Percentiles rank a stretch among this genome's conserved stretches.
Conservation (phyloP, 2,888 invertebrate species). For the Polymixis lichenea region DNA sequence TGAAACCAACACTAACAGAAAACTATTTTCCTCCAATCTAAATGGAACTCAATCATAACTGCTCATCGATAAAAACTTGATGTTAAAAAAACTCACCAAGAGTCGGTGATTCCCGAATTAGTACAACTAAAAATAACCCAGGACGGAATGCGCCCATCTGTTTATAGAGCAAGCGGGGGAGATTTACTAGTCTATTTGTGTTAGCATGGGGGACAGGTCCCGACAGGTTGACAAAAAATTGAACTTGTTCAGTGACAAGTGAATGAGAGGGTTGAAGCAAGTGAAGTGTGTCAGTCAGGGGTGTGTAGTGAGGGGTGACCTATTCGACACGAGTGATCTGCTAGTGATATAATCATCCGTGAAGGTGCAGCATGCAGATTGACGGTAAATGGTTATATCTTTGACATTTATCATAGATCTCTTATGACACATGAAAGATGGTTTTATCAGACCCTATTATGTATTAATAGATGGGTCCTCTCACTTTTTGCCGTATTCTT, state of each 20-base stretch:
- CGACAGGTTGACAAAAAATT: constrained; percentile 80
- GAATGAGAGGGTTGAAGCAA: constrained; percentile 66
- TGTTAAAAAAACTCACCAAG: constrained; percentile 67
- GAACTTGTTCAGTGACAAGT: constrained; percentile 62
- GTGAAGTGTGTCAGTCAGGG: constrained; percentile 62
- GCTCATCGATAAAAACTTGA: constrained; percentile 58
- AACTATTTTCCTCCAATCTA: constrained; percentile 34
- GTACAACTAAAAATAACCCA: constrained; percentile 81
- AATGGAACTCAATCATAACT: constrained; percentile 56
- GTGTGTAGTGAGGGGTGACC: constrained; percentile 39
- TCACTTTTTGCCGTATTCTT: constrained; percentile 25
- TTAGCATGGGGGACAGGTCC: constrained; percentile 76
- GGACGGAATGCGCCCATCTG: constrained; percentile 86
- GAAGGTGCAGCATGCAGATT: background rate
- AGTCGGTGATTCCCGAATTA: constrained; percentile 83
- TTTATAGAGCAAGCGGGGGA: constrained; percentile 87
- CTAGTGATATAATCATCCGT: constrained; percentile 8
- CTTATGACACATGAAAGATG: background rate
- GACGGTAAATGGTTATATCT: constrained; percentile 11
- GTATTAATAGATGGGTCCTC: constrained; percentile 13
- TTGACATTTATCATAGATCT: constrained; percentile 4
- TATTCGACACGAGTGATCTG: background rate
- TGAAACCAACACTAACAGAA: constrained; percentile 32
- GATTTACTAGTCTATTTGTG: constrained; percentile 78
- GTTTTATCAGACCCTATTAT: constrained; percentile 7